Base-by-base conservation (phyloP, 2,888 invertebrate species). In the Polietes domitor region DNA sequence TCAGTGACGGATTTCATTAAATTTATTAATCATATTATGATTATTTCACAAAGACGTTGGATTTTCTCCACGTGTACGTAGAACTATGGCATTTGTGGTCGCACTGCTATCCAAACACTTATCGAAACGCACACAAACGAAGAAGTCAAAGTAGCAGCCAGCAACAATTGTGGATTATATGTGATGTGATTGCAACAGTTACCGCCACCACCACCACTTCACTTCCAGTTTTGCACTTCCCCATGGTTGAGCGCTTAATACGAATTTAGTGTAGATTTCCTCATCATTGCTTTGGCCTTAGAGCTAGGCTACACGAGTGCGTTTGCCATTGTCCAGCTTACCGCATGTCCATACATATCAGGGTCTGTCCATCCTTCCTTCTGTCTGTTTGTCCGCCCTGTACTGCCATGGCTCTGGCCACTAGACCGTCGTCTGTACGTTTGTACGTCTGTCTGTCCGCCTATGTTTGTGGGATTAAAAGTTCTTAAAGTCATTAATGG, bases 401-500 rank as follows among this genome's bases (percentile, higher is more conserved):
- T 19, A n/a, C 19, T 17, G 37, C 47, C 47, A n/a, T 32, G 32
- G 32, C 32, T 32, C 5, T 6, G 9, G 32, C 32, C 32, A 6
- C 4, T 9, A 32, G 9, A 32, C 32, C 9, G 47, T 58, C 58
- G 5, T 24, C 58, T 26, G 4, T 21, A 6, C 21, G 21, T 24
- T 26, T 12, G 26, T 58, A 24, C 26, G 58, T 58, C 58, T n/a
- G 47, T 47, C 53, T 21, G 3, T 15, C 58, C 15, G 58, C 26
- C 58, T 24, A 77, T 74, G 77, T 80, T 80, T 77, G 73, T 32
- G 53, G 26, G 84, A 84, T 84, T 84, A 84, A 81, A 84, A 84
- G 84, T 84, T 81, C 84, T 84, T 81, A 84, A 84, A 84, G 81
- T 79, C 84, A 84, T 84, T 84, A 84, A 84, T 84, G 84, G 81